Percentiles rank a stretch among this genome's conserved stretches.
These are phyloP conservation scores for Trematomus loennbergii DNA, from an alignment of 2,113 vertebrate species.

Conservation along the genomic window DNA sequence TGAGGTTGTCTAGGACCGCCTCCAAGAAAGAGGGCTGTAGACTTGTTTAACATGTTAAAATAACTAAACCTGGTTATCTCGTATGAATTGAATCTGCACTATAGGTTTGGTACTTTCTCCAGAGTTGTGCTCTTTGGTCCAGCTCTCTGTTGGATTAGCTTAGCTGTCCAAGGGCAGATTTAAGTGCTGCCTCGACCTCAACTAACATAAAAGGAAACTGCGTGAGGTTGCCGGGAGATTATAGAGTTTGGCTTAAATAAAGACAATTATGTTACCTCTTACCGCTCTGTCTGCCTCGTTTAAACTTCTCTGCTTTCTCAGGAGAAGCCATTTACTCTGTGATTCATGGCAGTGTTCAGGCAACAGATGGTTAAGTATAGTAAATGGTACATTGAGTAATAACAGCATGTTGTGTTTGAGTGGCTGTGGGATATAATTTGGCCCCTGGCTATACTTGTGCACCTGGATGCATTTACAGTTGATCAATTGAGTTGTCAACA, in stretches of 20 bases:
- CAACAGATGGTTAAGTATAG: slow-evolving; percentile 39
- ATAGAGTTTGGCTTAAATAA: slow-evolving; percentile 52
- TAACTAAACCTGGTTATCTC: not conserved
- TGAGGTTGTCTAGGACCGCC: not conserved
- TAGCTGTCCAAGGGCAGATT: slow-evolving; percentile 21
- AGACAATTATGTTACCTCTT: slow-evolving; percentile 46
- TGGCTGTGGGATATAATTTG: not conserved
- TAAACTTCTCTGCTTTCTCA: slow-evolving; percentile 14
- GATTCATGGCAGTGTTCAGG: slow-evolving; percentile 9
- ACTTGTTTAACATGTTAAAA: not conserved
- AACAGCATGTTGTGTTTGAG: slow-evolving; percentile 19
- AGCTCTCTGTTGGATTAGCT: slow-evolving; percentile 37
- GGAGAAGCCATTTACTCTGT: slow-evolving; percentile 9
- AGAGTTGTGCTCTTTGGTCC: not conserved
- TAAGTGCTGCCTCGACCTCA: slow-evolving; percentile 9
- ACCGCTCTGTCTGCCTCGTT: slow-evolving; percentile 6
- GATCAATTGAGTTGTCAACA: slow-evolving; percentile 28
- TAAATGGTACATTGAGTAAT: slow-evolving; percentile 11
- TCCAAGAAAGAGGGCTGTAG: not conserved
- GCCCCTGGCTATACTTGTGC: not conserved
- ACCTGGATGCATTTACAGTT: slow-evolving; percentile 30
- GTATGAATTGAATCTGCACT: no score
- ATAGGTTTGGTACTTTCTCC: not conserved
- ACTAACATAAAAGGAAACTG: slow-evolving; percentile 18
- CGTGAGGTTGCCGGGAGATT: slow-evolving; percentile 59